These are phyloP conservation scores for Euproctis similis DNA, from an alignment of 2,888 invertebrate species.

Conservation along the genomic window DNA sequence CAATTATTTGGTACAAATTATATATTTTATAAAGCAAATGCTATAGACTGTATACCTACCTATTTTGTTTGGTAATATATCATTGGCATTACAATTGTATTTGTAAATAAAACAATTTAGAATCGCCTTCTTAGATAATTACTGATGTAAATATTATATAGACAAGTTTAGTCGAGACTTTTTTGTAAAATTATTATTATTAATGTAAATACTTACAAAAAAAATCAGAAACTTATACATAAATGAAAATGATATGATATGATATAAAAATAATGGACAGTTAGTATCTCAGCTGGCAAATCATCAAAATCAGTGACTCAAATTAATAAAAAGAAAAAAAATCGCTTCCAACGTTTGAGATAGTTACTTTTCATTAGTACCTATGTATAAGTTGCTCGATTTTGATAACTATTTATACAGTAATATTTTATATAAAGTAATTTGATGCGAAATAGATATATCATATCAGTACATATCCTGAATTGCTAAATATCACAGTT, in stretches of 20 bases:
- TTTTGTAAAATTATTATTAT: conserved; percentile 32
- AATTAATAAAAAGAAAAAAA: too few species aligned
- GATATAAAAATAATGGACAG: conserved; percentile 13
- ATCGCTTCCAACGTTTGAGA: too few species aligned
- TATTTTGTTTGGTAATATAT: conserved; percentile 22
- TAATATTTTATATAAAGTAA: conserved; percentile 10
- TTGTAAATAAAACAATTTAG: conserved; percentile 54
- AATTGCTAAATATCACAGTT: conserved; percentile 29
- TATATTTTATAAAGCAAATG: conserved; percentile 32
- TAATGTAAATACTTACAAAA: too few species aligned
- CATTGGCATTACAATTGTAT: conserved; percentile 25
- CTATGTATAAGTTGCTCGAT: conserved; percentile 5
- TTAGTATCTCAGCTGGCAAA: conserved; percentile 14
- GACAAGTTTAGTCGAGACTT: conserved; percentile 30
- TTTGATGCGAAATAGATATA: conserved; percentile 11
- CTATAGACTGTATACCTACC: conserved; percentile 15
- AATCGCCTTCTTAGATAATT: conserved; percentile 63
- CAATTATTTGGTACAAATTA: conserved; percentile 24
- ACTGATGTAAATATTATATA: conserved; percentile 44
- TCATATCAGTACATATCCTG: conserved; percentile 20
- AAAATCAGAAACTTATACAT: conserved; percentile 17
- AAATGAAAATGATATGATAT: conserved; percentile 13
- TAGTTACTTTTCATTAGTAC: too few species aligned
- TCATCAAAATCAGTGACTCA: conserved; percentile 2
- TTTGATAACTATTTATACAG: conserved; percentile 4